Base-by-base conservation (phyloP, 2,797 vertebrate genomes). In the Esox lucius region DNA sequence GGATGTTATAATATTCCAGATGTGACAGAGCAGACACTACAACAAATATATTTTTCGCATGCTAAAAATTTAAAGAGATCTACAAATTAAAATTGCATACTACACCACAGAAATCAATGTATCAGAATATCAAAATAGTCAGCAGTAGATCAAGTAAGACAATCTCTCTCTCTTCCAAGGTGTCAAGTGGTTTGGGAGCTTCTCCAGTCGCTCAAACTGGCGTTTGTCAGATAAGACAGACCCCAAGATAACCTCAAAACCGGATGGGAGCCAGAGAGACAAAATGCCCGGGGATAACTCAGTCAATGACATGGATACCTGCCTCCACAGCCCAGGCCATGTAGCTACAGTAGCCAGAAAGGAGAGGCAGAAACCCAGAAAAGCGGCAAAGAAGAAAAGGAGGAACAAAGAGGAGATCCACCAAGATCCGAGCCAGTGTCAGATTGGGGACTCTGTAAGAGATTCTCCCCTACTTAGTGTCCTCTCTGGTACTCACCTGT, bases 301-400 rank as follows among this genome's bases (percentile, higher is more conserved):
- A 0, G 91, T 93, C 73, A 94, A 96, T 24, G 95, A 96, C 82
- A 86, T 95, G 88, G 85, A 87, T 73, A 0, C 78, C 70, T n/a
- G 94, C 68, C 85, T 90, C 71, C 93, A 83, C 80, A 93, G 90
- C 42, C 87, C 92, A 0, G 35, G 85, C 0, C 95, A 96, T 59
- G 95, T 95, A 89, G 96, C 95, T 61, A 97, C 96, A 0, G 92
- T 95, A 92, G 95, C 96, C n/a, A 94, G 96, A 70, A 83, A 81
- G 62, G 79, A 78, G 69, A 48, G 53, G 62, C 67, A 85, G 77
- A 84, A 73, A 70, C 87, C 79, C 85, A 13, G 22, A 26, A 83
- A 17, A 26, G 70, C 67, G 7, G 35, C 53, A 74, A 84, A 76
- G 68, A 80, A 75, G 66, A 80, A 76, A 26, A 84, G 39, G 26